phyloP scores from a whole-genome alignment of 1,140 invertebrate species.

The Trachymyrmex septentrionalis region DNA sequence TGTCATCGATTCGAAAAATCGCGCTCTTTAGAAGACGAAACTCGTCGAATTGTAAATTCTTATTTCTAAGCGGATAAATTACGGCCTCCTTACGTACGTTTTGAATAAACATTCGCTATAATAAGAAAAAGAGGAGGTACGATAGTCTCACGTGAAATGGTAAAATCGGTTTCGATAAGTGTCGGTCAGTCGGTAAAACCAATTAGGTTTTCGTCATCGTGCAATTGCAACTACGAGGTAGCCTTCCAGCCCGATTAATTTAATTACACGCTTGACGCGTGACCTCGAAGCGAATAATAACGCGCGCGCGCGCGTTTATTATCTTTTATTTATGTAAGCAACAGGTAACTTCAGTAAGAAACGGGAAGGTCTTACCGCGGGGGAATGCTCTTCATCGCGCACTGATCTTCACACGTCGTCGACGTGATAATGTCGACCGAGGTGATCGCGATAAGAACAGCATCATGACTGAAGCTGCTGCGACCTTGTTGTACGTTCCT shows the following conservation, averaged over 20 bases:
- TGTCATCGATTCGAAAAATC: neutral
- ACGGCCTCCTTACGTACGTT: neutral
- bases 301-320: neutral
- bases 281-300: slow-evolving; percentile 23
- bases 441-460: slow-evolving; percentile 61
- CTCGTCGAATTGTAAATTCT: slow-evolving; percentile 11
- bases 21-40: neutral
- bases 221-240: slow-evolving; percentile 69
- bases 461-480: slow-evolving; percentile 44
- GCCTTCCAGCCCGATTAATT: slow-evolving; percentile 45
- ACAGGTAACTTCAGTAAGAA: slow-evolving; percentile 30
- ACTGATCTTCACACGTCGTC: slow-evolving; percentile 28
- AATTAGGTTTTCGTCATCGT: slow-evolving; percentile 68
- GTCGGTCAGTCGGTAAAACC: slow-evolving; percentile 13
- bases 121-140: neutral
- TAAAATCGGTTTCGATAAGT: neutral
- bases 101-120: neutral
- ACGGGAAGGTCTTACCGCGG: neutral
- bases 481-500: slow-evolving; percentile 41
- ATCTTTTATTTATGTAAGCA: slow-evolving; percentile 57
- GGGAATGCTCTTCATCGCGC: slow-evolving; percentile 13
- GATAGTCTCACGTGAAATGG: neutral
- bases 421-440: slow-evolving; percentile 31
- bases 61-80: neutral
- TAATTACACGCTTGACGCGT: slow-evolving; percentile 38